Evolutionary conservation across 2,888 invertebrate species (phyloP).

Genomic region (Heliconius hortense): DNA sequence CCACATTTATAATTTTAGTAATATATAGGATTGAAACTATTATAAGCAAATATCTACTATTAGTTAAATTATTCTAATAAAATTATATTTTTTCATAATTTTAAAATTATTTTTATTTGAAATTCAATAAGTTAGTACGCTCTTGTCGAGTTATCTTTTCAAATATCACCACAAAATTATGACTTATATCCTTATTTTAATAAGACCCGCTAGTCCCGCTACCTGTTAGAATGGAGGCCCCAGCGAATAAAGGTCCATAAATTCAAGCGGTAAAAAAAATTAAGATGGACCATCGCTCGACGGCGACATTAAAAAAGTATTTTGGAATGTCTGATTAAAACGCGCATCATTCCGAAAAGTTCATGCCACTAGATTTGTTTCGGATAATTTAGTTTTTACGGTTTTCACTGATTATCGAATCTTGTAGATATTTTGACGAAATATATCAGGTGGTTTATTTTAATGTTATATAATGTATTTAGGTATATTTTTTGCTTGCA

Average conservation of each 20-base stretch:
- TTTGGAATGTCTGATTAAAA: constrained; percentile 77
- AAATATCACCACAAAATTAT: background rate
- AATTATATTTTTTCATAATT: background rate
- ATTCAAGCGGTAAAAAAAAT: constrained; percentile 53
- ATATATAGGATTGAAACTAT: background rate
- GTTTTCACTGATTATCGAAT: constrained; percentile 47
- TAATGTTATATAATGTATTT: constrained; percentile 5
- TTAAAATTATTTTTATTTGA: background rate
- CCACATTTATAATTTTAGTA: too few relatives aligned
- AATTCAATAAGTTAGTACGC: background rate
- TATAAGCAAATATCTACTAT: background rate
- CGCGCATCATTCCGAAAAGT: constrained; percentile 59
- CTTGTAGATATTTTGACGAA: constrained; percentile 17
- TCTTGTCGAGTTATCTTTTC: background rate
- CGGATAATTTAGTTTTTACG: constrained; percentile 66
- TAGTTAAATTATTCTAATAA: background rate
- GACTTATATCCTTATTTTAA: constrained; percentile 28
- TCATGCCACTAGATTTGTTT: constrained; percentile 75
- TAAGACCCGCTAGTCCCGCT: constrained; percentile 32
- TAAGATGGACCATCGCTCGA: constrained; percentile 52
- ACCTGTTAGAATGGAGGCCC: constrained; percentile 31
- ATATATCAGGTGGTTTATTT: constrained; percentile 16
- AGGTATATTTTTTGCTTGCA: too few relatives aligned
- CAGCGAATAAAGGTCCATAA: constrained; percentile 40
- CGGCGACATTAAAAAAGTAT: constrained; percentile 55